These are phyloP conservation scores for Centropyge bicolor DNA, from an alignment of 2,797 vertebrate species.

Conservation along the genomic window DNA sequence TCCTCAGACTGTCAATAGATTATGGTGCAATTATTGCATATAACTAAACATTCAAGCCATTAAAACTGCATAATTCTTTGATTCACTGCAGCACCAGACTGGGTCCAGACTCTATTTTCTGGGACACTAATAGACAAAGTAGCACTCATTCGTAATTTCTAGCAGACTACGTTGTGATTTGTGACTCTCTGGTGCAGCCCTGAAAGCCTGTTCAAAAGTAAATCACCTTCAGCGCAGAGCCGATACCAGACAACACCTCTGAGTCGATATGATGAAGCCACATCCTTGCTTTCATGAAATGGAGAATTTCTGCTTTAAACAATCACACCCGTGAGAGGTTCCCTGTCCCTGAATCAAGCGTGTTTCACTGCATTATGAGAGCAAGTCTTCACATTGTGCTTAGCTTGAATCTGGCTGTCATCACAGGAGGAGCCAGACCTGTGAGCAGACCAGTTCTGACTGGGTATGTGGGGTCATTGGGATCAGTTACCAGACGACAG, in stretches of 20 bases:
- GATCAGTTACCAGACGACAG: conserved; percentile 79
- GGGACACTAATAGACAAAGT: conserved; percentile 34
- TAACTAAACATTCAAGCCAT: background rate
- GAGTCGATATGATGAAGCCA: conserved; percentile 38
- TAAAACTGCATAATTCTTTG: background rate
- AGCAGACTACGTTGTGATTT: conserved; percentile 41
- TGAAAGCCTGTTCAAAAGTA: conserved; percentile 25
- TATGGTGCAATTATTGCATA: background rate
- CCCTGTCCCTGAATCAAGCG: conserved; percentile 23
- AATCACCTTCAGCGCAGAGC: conserved; percentile 51
- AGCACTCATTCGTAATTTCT: conserved; percentile 42
- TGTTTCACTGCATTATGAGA: conserved; percentile 9
- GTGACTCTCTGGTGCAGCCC: conserved; percentile 39
- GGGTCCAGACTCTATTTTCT: conserved; percentile 33
- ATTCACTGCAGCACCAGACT: conserved; percentile 26
- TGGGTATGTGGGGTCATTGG: conserved; percentile 78
- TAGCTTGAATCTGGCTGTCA: conserved; percentile 38
- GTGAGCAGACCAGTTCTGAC: conserved; percentile 72
- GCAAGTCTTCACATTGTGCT: conserved; percentile 37
- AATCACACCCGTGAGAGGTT: conserved; percentile 2
- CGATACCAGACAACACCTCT: conserved; percentile 42
- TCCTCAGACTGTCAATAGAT: background rate
- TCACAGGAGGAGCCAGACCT: conserved; percentile 65
- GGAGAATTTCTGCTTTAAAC: conserved; percentile 39
- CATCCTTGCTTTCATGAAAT: conserved; percentile 27